Base-by-base conservation (phyloP, 2,888 invertebrate species). In the Pediacus dermestoides region DNA sequence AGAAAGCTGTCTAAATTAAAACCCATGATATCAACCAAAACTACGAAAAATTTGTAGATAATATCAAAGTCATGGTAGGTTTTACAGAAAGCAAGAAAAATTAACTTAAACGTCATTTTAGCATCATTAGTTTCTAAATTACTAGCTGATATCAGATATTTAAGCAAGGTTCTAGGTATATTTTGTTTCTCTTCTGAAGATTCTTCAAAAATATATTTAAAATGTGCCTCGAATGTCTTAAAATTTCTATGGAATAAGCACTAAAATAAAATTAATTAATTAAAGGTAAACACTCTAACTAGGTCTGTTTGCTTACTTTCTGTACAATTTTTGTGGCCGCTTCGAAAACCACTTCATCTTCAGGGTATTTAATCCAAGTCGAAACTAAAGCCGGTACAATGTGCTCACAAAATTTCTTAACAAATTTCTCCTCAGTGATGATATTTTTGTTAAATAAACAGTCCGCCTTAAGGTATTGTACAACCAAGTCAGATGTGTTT, bases 71-170 rank as follows among this genome's bases (percentile, higher is more conserved):
- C 48, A 35, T 46, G 52, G 38, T 47, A 57, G 6, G 49, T 32
- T 13, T 44, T 37, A 18, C 48, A 48, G 49, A 60, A 60, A 27
- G 63, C 52, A 39, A 58, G 39, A 30, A 61, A 61, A 25, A 63
- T 42, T 28, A 66, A 39, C 52, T 58, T 62, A 42, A 47, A 61
- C 22, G 44, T 30, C 22, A 40, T n/a, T 28, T 37, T 41, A n/a
- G 46, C 31, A 30, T 34, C 23, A 4, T 38, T 30, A 30, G 39
- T 37, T 12, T 46, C 25, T 9, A 22, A 37, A 34, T 41, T 44
- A 22, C 44, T 50, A 10, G 28, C 14, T 10, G 33, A 34, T 10
- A 38, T 9, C 26, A 64, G 31, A 42, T 44, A 42, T 42, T 57
- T 56, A 6, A 63, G 36, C 7, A 63, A 26, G 10, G 37, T 13